These are phyloP conservation scores for Magallana ariakensis DNA, from an alignment of 1,140 invertebrate genomes.

Conservation along the genomic window DNA sequence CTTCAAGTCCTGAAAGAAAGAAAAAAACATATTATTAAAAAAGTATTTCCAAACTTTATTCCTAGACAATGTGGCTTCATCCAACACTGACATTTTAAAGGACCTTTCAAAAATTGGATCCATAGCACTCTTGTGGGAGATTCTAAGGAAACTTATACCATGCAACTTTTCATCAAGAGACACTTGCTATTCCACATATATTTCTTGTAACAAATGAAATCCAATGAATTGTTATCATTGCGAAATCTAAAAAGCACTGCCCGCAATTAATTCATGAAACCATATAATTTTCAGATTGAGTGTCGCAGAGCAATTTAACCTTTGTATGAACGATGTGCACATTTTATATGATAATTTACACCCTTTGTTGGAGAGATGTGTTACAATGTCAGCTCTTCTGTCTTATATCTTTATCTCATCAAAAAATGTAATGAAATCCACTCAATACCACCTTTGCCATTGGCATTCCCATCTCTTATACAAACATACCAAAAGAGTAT, in stretches of 20 bases:
- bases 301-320: conserved; percentile 22
- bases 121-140: neutral
- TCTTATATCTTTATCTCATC: conserved; percentile 34
- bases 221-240: conserved; percentile 19
- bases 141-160: conserved; percentile 3
- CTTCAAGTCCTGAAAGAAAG: conserved; percentile 4
- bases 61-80: conserved; percentile 4
- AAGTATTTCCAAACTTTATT: neutral
- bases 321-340: neutral
- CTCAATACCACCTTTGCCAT: neutral
- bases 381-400: neutral
- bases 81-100: neutral
- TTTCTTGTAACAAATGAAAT: neutral
- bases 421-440: neutral
- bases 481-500: neutral
- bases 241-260: neutral
- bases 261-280: conserved; percentile 21
- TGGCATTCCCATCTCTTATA: neutral
- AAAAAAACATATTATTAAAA: conserved; percentile 18
- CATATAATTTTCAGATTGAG: conserved; percentile 38
- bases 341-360: conserved; percentile 26
- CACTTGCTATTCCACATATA: neutral
- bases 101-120: neutral
- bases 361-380: neutral
- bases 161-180: neutral